Evolutionary conservation across 2,113 vertebrate genomes (phyloP), one percentile per base, ranked within the genome.

Genomic region (Epinephelus lanceolatus): DNA sequence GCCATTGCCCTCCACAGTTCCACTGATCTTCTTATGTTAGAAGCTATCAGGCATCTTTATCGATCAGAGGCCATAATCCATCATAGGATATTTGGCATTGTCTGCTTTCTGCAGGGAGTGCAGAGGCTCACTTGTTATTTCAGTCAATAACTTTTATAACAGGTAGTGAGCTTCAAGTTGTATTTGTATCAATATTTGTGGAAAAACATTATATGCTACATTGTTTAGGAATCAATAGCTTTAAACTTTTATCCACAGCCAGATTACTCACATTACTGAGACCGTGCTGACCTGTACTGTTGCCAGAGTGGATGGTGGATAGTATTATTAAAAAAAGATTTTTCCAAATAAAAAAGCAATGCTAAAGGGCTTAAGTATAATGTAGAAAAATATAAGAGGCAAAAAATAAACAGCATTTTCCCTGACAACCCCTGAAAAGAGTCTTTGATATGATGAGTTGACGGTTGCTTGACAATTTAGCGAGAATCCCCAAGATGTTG

Each of bases 101-200:
- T 90, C 61, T 18, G 42, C 69, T 79, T 68, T 88, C 69, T 86
- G 78, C 45, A 53, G 56, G 49, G 52, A 45, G 52, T 40, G 62
- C 81, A 65, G 17, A 67, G 17, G 10, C 63, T 86, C 74, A 57
- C 74, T 86, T 75, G 71, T 76, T 87, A 75, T 83, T 72, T 52
- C 72, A 82, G 57, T 88, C 87, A 56, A 85, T 91, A 80, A 52
- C 77, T 71, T 85, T 84, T 80, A 74, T 51, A 87, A 81, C 66
- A 71, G 69, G 40, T 67, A 47, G 76, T 62, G 30, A 76, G 81
- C 66, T 45, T 82, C 57, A 69, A 51, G 6, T 88, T 73, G 74
- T 74, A 30, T 65, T 80, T 80, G 63, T 80, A 72, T 89, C 84
- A 90, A 81, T 90, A 88, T 86, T 70, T 88, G 77, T 84, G 15